Evolutionary conservation across 1,140 invertebrate genomes (phyloP), one percentile per base, ranked within the genome.

Genomic region (Drosophila insularis): DNA sequence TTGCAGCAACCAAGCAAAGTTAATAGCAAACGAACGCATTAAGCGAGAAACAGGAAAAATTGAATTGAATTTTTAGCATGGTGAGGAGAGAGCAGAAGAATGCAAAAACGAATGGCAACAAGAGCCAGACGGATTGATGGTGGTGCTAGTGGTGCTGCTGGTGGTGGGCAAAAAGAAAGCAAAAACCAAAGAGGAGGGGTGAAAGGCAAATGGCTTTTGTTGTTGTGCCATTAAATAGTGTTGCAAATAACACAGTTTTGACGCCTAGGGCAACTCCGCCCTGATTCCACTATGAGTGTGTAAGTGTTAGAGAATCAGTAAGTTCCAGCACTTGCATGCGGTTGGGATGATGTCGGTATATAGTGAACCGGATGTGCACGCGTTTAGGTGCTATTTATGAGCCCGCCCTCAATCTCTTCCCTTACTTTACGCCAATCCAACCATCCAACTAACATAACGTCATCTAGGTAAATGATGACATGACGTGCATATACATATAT

Each of bases 211-310:
- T 61, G 59, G 59, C 37, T 37, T 67, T 35, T 79, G 55, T 69
- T 79, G 70, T 65, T 60, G 65, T 59, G 39, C 65, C 77, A 82
- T 82, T 82, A 78, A 82, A 82, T 79, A 84, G 80, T 82, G 80
- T 82, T 79, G 80, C 64, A 76, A 82, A 84, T 81, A 81, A 81
- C 63, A 78, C 74, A 81, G 75, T 84, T 81, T 81, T 81, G 75
- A 82, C 80, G 77, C 80, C 80, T 27, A 23, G 32, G 39, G 7
- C 67, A 55, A 74, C 69, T 73, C 54, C 54, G 61, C 43, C 43
- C 43, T 50, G 43, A 50, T 50, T 50, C 21, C 8, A 50, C 10
- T 17, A 43, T 43, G n/a, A 27, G 2, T 14, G n/a, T 27, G 27
- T 27, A 27, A 5, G 27, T 27, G 27, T 6, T 2, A 50, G 14